Evolutionary conservation across 2,888 invertebrate genomes (phyloP), one percentile per base, ranked within the genome.

Genomic region (Agriopis leucophaearia): DNA sequence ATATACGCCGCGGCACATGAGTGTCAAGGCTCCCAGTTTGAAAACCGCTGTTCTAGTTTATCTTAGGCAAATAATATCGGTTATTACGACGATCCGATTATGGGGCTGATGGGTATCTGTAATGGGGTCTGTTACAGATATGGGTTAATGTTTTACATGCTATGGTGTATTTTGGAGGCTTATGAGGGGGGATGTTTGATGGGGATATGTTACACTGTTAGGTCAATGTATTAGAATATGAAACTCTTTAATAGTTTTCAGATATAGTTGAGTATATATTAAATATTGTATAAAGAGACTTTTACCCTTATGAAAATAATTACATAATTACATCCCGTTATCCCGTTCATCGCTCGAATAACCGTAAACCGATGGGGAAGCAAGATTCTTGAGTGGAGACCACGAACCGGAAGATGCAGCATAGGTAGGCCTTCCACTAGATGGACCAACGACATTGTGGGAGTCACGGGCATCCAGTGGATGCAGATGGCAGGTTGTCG

Each of bases 91-190:
- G 57, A 74, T 71, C 69, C 69, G 71, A 73, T 73, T 70, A 73
- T 67, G 47, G 47, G 52, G 57, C 15, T 57, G 69, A 69, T 69
- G 59, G 59, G 59, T 58, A 59, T 59, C 59, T 48, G 9, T 83
- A 83, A 83, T 82, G 83, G 79, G 81, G 77, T 82, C 71, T 74
- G 60, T 8, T 54, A 62, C 45, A 44, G 52, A 76, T 80, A 83
- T 75, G 52, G 45, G 65, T 57, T 59, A 50, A 59, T 59, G 58
- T 35, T 59, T 59, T 59, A 59, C 59, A 59, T 59, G 59, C 44
- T 42, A 18, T 55, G 18, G 44, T 55, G 55, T 55, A 55, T 27
- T 54, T 27, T 44, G 55, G 50, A 18, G 52, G 55, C 44, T 55
- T 55, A 54, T 38, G 16, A 44, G 15, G 42, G 15, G 42, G 55